Base-by-base conservation (phyloP, 2,888 invertebrate genomes). In the Pollenia labialis region DNA sequence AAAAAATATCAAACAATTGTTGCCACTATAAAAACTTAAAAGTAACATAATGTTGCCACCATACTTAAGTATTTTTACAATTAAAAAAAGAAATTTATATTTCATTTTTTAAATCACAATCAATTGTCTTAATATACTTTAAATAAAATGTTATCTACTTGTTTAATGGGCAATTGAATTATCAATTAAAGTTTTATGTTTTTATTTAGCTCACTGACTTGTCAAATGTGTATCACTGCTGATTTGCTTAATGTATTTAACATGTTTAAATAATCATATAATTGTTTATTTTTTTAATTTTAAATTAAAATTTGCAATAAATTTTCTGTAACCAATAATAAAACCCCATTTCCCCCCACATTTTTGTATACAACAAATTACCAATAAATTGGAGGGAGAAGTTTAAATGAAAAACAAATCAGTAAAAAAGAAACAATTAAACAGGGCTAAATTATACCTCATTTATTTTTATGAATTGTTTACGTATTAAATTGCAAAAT, bases 401-500 rank as follows among this genome's bases (percentile, higher is more conserved):
- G 32, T 58, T 58, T 11, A 52, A 66, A 16, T 16, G 16, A 8
- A 14, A 64, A 54, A 81, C 48, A 10, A 56, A 66, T 9, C 56
- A 8, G 48, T 14, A 32, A 56, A 48, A 72, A 58, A 52, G 32
- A 58, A 79, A 79, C 69, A 85, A 86, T 84, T 81, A 86, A 76
- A 83, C 52, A 60, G 6, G 69, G 60, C 52, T 62, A 62, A 69
- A 84, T 81, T 68, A 81, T 52, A 58, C 9, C 66, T 71, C 56
- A 80, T 86, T 86, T 80, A 76, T 60, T 81, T 80, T 56, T 56
- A 83, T 80, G 52, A 50, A 58, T 72, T 77, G 44, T 76, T 64
- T 81, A 23, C 12, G 54, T 12, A 72, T 60, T 16, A 77, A 62
- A 74, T 74, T 79, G 23, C 77, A 74, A 64, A 81, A 87, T 72